Evolutionary conservation across 2,113 vertebrate species (phyloP).

Genomic region (Toxotes jaculatrix): DNA sequence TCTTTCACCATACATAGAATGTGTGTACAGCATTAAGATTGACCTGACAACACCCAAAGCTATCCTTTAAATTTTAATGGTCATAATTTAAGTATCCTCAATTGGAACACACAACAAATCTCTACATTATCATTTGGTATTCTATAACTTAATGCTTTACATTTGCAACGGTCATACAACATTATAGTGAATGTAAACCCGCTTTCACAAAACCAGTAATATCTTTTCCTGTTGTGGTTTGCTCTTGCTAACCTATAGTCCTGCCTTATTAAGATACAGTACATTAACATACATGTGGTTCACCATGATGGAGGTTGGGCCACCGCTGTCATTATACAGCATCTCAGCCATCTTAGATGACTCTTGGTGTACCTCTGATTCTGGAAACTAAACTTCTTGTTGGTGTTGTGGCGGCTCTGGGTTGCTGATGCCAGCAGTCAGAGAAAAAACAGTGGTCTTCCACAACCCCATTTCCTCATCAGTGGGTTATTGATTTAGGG

Average conservation of each 20-base stretch:
- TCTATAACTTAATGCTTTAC: not conserved
- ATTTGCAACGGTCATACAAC: not conserved
- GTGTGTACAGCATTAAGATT: not conserved
- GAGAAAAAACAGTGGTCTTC: conserved; percentile 2
- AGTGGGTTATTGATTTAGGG: conserved; percentile 15
- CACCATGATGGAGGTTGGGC: not conserved
- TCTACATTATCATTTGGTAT: not conserved
- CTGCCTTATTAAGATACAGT: not conserved
- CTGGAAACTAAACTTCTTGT: not conserved
- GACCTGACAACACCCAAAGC: not conserved
- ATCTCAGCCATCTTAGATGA: not conserved
- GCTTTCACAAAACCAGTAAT: not conserved
- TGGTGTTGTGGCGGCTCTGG: not conserved
- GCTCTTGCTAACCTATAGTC: not conserved
- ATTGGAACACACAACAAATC: not conserved
- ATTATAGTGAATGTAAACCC: not conserved
- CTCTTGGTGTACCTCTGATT: not conserved
- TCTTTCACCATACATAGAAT: not conserved
- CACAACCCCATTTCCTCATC: conserved; percentile 13
- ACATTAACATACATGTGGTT: not conserved
- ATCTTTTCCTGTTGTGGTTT: not conserved
- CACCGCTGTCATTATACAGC: not conserved
- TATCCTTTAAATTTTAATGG: not conserved
- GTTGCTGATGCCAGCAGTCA: not conserved
- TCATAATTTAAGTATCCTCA: not conserved